Evolutionary conservation across 1,140 invertebrate genomes (phyloP).

Genomic region (Metaphire vulgaris): DNA sequence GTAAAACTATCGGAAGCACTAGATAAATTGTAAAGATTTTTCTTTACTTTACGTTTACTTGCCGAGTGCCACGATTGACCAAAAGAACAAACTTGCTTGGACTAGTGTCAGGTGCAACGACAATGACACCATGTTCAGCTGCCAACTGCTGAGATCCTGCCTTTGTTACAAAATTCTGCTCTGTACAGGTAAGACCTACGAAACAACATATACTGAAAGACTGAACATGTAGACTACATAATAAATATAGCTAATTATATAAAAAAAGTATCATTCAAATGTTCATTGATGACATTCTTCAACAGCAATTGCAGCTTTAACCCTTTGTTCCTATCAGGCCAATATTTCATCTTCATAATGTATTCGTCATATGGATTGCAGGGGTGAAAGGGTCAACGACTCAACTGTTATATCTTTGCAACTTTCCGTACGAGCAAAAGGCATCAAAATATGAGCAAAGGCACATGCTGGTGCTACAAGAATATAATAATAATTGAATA

Average conservation of each 20-base stretch:
- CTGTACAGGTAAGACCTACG: constrained; percentile 78
- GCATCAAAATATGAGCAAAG: too few relatives aligned
- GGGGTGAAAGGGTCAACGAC: too few relatives aligned
- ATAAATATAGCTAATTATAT: background rate
- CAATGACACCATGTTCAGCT: constrained; percentile 22
- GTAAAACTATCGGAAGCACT: background rate
- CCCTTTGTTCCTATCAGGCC: background rate
- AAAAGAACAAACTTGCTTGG: constrained; percentile 71
- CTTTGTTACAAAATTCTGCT: constrained; percentile 94
- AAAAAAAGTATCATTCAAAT: constrained; percentile 1
- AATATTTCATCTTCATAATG: background rate
- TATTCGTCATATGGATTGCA: too few relatives aligned
- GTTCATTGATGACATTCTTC: background rate
- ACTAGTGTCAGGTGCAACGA: constrained; percentile 80
- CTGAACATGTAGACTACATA: constrained; percentile 14
- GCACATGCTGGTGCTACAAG: too few relatives aligned
- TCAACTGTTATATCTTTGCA: too few relatives aligned
- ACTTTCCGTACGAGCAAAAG: too few relatives aligned
- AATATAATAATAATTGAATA: too few relatives aligned
- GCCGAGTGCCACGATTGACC: too few relatives aligned
- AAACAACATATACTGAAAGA: constrained; percentile 31
- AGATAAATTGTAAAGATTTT: constrained; percentile 1
- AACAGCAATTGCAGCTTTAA: background rate
- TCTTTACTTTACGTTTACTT: too few relatives aligned
- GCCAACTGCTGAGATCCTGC: constrained; percentile 84